These are phyloP conservation scores for Sterna hirundo DNA, from an alignment of 2,113 vertebrate species.

Conservation along the genomic window DNA sequence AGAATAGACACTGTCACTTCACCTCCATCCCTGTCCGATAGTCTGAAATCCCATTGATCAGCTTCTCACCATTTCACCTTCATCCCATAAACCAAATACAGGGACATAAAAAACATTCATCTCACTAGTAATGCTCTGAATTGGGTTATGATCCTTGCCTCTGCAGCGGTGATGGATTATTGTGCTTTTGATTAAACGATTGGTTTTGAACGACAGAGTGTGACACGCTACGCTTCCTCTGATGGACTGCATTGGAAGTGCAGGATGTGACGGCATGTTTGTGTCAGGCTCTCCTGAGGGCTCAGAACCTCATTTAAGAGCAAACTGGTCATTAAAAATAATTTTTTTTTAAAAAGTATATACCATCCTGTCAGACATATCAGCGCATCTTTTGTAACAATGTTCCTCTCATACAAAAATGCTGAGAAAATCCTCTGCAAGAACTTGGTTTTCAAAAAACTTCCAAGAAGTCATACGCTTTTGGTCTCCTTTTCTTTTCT, in stretches of 20 bases:
- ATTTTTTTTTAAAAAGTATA: neutral
- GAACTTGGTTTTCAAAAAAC: neutral
- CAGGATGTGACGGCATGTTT: neutral
- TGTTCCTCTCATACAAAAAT: neutral
- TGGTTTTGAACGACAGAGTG: neutral
- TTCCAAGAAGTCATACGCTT: neutral
- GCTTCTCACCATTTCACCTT: neutral
- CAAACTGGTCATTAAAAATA: neutral
- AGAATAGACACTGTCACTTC: neutral
- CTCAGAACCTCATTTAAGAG: neutral
- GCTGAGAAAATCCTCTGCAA: neutral
- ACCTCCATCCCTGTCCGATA: neutral
- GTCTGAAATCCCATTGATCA: neutral
- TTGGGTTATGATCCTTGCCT: neutral
- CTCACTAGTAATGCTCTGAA: neutral
- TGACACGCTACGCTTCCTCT: neutral
- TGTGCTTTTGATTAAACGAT: neutral
- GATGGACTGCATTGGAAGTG: neutral
- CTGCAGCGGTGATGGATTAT: neutral
- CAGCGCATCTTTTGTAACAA: neutral
- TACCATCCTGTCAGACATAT: neutral
- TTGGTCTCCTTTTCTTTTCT: neutral
- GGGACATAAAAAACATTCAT: neutral
- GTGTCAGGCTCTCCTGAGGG: neutral
- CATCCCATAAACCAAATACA: neutral